Evolutionary conservation across 2,113 vertebrate genomes (phyloP), one percentile per base, ranked within the genome.

Genomic region (Larimichthys polyactis): DNA sequence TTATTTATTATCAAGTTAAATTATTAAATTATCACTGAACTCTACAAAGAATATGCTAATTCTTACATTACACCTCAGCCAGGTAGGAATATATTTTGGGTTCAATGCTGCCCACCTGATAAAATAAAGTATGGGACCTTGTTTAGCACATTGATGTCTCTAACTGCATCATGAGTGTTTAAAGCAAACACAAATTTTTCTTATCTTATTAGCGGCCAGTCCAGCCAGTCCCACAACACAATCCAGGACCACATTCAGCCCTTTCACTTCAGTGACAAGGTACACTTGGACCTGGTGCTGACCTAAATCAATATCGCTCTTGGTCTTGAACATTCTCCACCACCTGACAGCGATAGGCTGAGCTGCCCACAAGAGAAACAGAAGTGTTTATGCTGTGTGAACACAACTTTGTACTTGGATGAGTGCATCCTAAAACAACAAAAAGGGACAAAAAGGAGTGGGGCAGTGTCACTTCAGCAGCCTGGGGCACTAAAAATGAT

Each of bases 221-320:
- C 20, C 16, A 59, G 20, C 15, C 15, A 19, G 24, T 63, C 10
- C 22, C 22, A 70, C 14, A 55, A 63, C 71, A 68, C 22, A 74
- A 15, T 54, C n/a, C 44, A 43, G 44, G n/a, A 29, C 75, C 16
- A n/a, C 27, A 15, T 32, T 65, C 8, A 51, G 16, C n/a, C n/a
- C 29, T 59, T 71, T 52, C 19, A 71, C 32, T 40, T 10, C 5
- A 2, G 32, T 36, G 19, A 20, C 11, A n/a, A 48, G 3, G 43
- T 19, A 29, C 17, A 69, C 17, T 44, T 44, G 24, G 46, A 54
- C 11, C 15, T 46, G 52, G 40, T 22, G 22, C 32, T 48, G 44
- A 48, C 17, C 15, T 62, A 22, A 60, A 75, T 75, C 24, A 58
- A 78, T 52, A 79, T 29, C 10, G 1, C 29, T 27, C 19, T n/a